These are phyloP conservation scores for Ypsolopha sequella DNA, from an alignment of 2,888 invertebrate species.

Conservation along the genomic window DNA sequence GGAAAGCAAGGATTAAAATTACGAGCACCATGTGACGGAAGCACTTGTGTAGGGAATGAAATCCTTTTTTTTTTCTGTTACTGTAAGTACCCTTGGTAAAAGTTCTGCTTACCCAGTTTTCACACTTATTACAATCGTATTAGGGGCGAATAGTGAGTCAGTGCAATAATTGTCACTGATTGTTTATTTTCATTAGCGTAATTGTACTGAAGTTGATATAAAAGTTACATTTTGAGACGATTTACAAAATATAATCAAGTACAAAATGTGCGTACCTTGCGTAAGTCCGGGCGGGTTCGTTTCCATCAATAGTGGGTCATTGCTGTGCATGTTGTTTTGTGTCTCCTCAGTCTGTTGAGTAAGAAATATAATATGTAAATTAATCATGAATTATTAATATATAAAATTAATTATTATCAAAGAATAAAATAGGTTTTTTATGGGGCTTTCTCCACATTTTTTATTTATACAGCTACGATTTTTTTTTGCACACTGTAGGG, in stretches of 20 bases:
- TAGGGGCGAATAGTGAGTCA: too few relatives aligned
- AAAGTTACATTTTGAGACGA: neutral
- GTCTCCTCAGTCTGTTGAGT: constrained; percentile 34
- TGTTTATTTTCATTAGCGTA: neutral
- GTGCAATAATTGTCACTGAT: neutral
- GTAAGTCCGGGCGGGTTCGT: constrained; percentile 30
- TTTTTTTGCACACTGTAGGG: too few relatives aligned
- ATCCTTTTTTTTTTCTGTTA: too few relatives aligned
- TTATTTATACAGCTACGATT: too few relatives aligned
- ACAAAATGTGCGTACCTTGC: constrained; percentile 29
- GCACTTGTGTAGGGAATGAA: too few relatives aligned
- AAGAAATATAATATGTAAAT: neutral
- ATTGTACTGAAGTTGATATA: neutral
- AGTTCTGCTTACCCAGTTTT: too few relatives aligned
- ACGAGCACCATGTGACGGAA: neutral
- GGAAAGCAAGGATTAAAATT: constrained; percentile 30
- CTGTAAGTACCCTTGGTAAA: too few relatives aligned
- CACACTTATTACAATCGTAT: too few relatives aligned
- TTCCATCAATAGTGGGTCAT: constrained; percentile 36
- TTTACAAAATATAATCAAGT: neutral
- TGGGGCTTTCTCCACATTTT: too few relatives aligned
- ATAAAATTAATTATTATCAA: too few relatives aligned
- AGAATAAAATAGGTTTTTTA: too few relatives aligned
- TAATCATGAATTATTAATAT: too few relatives aligned
- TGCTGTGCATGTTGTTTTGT: constrained; percentile 28